Base-by-base conservation (phyloP, 1,140 invertebrate species). In the Bombus sylvicola region DNA sequence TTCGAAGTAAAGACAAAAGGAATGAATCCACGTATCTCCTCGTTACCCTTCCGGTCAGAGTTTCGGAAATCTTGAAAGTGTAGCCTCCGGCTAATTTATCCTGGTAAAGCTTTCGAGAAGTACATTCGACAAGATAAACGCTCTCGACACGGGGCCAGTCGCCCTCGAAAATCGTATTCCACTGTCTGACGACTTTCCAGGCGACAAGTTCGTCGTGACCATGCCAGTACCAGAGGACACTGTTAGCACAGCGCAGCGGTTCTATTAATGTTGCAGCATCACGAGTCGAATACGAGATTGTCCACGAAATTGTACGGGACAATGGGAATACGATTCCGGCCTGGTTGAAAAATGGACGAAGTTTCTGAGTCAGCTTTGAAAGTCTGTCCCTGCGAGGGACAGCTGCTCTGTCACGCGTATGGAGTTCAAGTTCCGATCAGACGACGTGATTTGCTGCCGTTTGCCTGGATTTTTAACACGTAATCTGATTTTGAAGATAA, bases 21-120 rank as follows among this genome's bases (percentile, higher is more conserved):
- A 77, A 72, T 81, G 72, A 57, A 31, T 28, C 76, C 62, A 74
- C 80, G 86, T 47, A 47, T 87, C 75, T 85, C 47, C 69, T 3
- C 9, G 25, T 22, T 6, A 9, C 25, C 18, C 28, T 62, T 75
- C n/a, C 25, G 18, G 18, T 13, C 5, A 10, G 62, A 85, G 76
- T 85, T 87, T 75, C 18, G 69, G 69, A 85, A 87, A 87, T 80
- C 82, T 87, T 59, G 83, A 76, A 85, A 80, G 86, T 85, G 62
- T 87, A 81, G 13, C 15, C 62, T 25, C 31, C 4, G 57, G 69
- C 47, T 84, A 87, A 87, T 87, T 87, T 85, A 81, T 86, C 39
- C 62, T 9, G 15, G 62, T 15, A 4, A 62, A 41, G 80, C 80
- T 86, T 59, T 83, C 73, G 85, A 77, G 59, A n/a, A 74, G 57